These are phyloP conservation scores for Phalloptychus januarius DNA, from an alignment of 2,797 vertebrate species.

Conservation along the genomic window DNA sequence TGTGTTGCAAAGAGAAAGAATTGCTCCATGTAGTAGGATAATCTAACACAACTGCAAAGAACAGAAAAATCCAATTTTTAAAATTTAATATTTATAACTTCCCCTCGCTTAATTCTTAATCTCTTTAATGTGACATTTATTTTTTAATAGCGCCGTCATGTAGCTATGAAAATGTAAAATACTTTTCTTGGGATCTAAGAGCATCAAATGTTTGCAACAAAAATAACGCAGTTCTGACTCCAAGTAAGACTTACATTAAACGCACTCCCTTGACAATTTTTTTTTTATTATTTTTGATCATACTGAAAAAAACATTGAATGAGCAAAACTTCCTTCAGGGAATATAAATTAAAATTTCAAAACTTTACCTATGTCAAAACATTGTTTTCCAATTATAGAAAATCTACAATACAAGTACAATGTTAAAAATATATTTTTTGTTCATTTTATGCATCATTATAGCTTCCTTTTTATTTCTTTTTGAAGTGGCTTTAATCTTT, in stretches of 20 bases:
- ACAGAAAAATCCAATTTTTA: background rate
- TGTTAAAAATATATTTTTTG: background rate
- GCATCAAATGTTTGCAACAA: background rate
- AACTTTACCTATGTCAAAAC: background rate
- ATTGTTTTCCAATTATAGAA: background rate
- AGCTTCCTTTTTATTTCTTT: background rate
- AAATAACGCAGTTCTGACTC: background rate
- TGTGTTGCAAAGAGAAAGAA: background rate
- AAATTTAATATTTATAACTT: slow-evolving; percentile 4
- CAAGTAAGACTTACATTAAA: background rate
- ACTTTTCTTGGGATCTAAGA: too few relatives aligned
- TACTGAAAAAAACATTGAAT: background rate
- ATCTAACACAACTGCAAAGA: background rate
- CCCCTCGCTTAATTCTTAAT: background rate
- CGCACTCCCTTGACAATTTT: background rate
- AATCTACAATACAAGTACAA: background rate
- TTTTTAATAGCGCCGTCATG: background rate
- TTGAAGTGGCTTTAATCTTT: background rate
- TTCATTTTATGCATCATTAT: background rate
- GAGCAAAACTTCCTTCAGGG: background rate
- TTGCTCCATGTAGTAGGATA: background rate
- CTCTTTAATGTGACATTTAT: background rate
- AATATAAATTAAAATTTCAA: background rate
- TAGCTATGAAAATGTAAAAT: background rate
- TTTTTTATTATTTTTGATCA: background rate